Evolutionary conservation across 2,113 vertebrate genomes (phyloP), one percentile per base, ranked within the genome.

Genomic region (Crotalus viridis): DNA sequence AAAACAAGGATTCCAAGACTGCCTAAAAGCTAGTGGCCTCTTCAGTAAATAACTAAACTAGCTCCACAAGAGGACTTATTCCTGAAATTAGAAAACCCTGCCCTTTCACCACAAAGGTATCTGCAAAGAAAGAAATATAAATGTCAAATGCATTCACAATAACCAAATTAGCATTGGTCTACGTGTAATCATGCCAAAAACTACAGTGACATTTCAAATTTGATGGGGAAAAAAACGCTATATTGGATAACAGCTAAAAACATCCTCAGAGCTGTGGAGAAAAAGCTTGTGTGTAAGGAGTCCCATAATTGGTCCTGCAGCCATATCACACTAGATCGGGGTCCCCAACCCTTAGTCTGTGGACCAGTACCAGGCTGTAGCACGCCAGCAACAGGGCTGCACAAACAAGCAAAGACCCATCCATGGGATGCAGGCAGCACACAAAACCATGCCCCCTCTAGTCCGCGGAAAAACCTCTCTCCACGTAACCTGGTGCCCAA

Each of bases 121-220:
- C 7, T 19, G 8, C 48, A 12, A 91, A 64, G 61, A 88, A n/a
- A 39, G 3, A 85, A 94, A 93, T 92, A 55, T 85, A 93, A 96
- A 56, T 92, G 46, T 64, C 24, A 91, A 92, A 91, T 91, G 92
- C 1, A 92, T n/a, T 93, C 61, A 19, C n/a, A 94, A 10, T 0
- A 69, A 95, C 89, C 93, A 96, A 57, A 93, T 95, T 95, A 94
- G 94, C 94, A 94, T 93, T 93, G 94, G 91, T 94, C 56, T 93
- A 51, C 8, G 94, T 43, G 69, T 91, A 94, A 95, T 94, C 95
- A 93, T 94, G 93, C 92, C 92, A 95, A 96, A 95, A 87, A 89
- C 46, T 61, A 43, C 33, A 43, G 9, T 21, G 33, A 43, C 33
- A 81, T 81, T 81, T 81, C 74, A 81, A 22, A 43, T 87, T 87